Conservation (phyloP, 2,888 invertebrate species). For the Frankliniella fusca region DNA sequence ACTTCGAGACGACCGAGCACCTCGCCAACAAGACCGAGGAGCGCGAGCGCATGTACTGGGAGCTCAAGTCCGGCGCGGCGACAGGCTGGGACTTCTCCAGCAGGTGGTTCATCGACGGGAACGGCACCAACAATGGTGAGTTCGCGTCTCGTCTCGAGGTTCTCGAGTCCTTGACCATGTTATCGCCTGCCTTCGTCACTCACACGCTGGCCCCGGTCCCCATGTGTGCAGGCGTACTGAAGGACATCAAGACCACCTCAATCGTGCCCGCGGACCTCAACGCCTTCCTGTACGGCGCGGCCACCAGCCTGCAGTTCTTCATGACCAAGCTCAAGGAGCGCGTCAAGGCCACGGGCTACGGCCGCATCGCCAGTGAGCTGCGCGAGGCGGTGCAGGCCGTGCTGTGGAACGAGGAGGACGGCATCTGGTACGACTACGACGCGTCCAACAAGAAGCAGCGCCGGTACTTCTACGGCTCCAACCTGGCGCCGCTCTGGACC, state of each 20-base stretch:
- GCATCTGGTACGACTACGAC: slow-evolving; percentile 79
- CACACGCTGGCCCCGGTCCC: not conserved
- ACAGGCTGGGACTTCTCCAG: slow-evolving; percentile 86
- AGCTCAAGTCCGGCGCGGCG: slow-evolving; percentile 75
- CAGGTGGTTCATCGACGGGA: slow-evolving; percentile 66
- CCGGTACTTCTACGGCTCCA: slow-evolving; percentile 66
- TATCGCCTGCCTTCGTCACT: not conserved
- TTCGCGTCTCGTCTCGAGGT: not conserved
- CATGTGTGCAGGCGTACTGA: slow-evolving; percentile 48
- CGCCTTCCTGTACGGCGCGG: slow-evolving; percentile 67
- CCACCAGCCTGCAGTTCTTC: slow-evolving; percentile 59
- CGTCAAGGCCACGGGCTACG: slow-evolving; percentile 53
- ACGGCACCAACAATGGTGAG: slow-evolving; percentile 52
- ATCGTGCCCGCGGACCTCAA: slow-evolving; percentile 84
- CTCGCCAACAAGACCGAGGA: slow-evolving; percentile 49
- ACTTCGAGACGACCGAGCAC: slow-evolving; percentile 53
- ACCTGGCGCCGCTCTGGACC: slow-evolving; percentile 72
- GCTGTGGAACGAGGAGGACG: slow-evolving; percentile 69
- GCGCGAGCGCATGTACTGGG: slow-evolving; percentile 58
- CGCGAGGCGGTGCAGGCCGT: slow-evolving; percentile 61
- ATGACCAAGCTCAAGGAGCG: slow-evolving; percentile 52
- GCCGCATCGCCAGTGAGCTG: slow-evolving; percentile 54
- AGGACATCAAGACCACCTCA: slow-evolving; percentile 59
- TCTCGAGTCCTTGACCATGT: not conserved
- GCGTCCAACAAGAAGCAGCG: slow-evolving; percentile 49